Evolutionary conservation across 2,797 vertebrate species (phyloP), one percentile per base, ranked within the genome.

Genomic region (Pseudomugil tenellus): DNA sequence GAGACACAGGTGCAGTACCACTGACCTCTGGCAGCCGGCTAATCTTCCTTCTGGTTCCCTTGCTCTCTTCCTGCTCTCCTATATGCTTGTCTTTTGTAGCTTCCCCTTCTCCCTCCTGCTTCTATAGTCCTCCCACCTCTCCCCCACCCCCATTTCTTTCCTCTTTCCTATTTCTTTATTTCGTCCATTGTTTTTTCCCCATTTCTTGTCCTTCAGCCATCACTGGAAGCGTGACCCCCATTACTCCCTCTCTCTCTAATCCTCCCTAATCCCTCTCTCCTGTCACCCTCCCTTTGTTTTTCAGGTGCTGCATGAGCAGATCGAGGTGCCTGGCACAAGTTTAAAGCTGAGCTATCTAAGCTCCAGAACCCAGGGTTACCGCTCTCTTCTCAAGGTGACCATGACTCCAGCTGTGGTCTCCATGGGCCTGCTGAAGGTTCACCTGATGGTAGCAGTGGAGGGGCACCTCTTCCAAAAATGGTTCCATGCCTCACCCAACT

Each of bases 391-490:
- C 83, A 99, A 99, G 93, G 96, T 99, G 84, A 96, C 95, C 89
- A 98, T 99, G 97, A 99, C 97, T 58, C 97, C 97, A 58, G 95
- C 96, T 0, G 93, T 96, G 11, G 96, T 99, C 86, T 97, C 97
- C 3, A 95, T 98, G 87, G 98, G 97, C 86, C 94, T 99, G 72
- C 94, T 98, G 80, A 97, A 98, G 89, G 98, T 99, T 32, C 97
- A 99, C 87, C 93, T 99, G 78, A 98, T 99, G 98, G 98, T 99
- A 4, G 97, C 97, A 0, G 98, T 98, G 31, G 97, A 98, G 90
- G 98, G 98, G 1, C 97, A 99, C 85, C 96, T 99, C 67, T 99
- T 99, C 89, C 98, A 99, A 91, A 99, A 99, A 82, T 97, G 97
- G 77, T 99, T 99, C 88, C 98, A 98, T 46, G 96, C 97, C 25